Conservation (phyloP, 2,888 invertebrate genomes). For the Heliconius charithonia region DNA sequence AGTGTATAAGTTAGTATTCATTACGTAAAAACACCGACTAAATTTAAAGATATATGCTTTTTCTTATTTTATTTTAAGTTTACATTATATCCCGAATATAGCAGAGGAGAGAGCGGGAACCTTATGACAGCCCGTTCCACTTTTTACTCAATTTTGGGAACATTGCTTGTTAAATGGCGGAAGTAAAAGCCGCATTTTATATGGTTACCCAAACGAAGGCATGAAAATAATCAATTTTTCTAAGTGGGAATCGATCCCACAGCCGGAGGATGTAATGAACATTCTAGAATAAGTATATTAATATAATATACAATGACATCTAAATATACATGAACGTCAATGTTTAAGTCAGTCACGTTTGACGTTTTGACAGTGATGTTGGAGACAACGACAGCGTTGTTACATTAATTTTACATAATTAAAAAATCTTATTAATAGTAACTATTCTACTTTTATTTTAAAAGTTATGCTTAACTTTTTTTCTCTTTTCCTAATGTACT, state of each 20-base stretch:
- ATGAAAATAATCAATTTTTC: too few relatives aligned
- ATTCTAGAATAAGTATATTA: background rate
- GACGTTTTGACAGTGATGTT: constrained; percentile 12
- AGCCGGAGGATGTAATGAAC: too few relatives aligned
- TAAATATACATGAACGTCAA: background rate
- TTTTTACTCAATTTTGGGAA: too few relatives aligned
- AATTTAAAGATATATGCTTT: too few relatives aligned
- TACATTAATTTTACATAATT: background rate
- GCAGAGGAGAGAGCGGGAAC: too few relatives aligned
- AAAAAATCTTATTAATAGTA: background rate
- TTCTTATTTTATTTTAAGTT: too few relatives aligned
- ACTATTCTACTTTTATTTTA: background rate
- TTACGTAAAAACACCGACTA: background rate
- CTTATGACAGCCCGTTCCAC: too few relatives aligned
- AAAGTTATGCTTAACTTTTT: background rate
- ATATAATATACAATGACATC: background rate
- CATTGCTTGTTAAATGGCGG: too few relatives aligned
- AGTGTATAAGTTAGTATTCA: background rate
- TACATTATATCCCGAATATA: too few relatives aligned
- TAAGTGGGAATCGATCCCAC: too few relatives aligned
- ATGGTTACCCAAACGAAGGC: too few relatives aligned
- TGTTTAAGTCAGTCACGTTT: constrained; percentile 12
- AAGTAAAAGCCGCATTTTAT: too few relatives aligned
- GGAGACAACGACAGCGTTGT: background rate
- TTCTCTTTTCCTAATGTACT: background rate